Conservation (phyloP, 1,140 invertebrate species). For the Drosophila arawakana region DNA sequence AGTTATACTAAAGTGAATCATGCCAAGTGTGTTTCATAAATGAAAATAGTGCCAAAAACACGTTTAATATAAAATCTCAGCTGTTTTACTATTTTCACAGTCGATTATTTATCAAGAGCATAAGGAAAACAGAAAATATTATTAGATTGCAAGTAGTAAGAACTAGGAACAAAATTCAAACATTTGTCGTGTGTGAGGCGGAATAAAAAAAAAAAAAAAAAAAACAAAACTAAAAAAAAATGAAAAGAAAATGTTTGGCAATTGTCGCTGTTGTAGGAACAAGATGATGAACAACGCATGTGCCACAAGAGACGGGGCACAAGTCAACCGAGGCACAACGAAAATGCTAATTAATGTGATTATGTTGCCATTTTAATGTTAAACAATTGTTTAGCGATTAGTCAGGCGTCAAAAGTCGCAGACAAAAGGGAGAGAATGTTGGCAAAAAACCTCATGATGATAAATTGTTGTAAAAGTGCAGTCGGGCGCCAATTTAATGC, state of each 20-base stretch:
- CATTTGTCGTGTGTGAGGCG: conserved; percentile 12
- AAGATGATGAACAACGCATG: conserved; percentile 1
- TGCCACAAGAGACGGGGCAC: background rate
- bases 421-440: conserved; percentile 12
- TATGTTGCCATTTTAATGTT: conserved; percentile 78
- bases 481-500: conserved; percentile 70
- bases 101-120: conserved; percentile 5
- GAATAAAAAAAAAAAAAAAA: conserved; percentile 12
- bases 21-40: background rate
- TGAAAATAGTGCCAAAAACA: background rate
- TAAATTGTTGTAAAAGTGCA: conserved; percentile 69
- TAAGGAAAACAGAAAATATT: conserved; percentile 1
- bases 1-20: background rate
- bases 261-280: conserved; percentile 23
- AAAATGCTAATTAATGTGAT: conserved; percentile 82
- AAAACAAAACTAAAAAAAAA: background rate
- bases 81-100: conserved; percentile 19
- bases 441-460: conserved; percentile 50
- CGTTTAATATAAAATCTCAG: conserved; percentile 13
- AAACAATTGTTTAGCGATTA: conserved; percentile 82
- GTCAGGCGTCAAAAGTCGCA: conserved; percentile 63
- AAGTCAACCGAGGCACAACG: conserved; percentile 56
- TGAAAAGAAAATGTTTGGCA: conserved; percentile 17
- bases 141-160: conserved; percentile 6
- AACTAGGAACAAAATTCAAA: conserved; percentile 1